Base-by-base conservation (phyloP, 2,113 vertebrate species). In the Erpornis zantholeuca region DNA sequence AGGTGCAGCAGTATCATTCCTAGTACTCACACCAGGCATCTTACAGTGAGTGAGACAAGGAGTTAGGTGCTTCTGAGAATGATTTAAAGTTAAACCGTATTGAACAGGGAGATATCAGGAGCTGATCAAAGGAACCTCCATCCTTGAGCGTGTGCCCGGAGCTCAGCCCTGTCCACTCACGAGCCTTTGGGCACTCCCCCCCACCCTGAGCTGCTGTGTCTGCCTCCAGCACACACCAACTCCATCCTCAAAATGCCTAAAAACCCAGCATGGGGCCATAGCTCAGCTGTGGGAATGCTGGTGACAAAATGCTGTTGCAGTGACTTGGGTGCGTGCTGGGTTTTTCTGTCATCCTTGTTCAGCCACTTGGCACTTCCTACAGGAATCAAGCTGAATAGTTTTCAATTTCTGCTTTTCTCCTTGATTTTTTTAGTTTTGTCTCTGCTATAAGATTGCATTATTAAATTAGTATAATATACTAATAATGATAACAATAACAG, bases 131-230 rank as follows among this genome's bases (percentile, higher is more conserved):
- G 44, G 44, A 52, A 71, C 4, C 57, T 56, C 31, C 4, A 12
- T 15, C 35, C 44, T 45, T 0, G 0, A 31, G 24, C 3, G 0
- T 0, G 2, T 17, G 19, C 53, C 27, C 1, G 31, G 53, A 53
- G 47, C 68, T 76, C 50, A 90, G 68, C 22, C 38, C 40, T 40
- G 28, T 11, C n/a, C 40, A 19, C 1, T 7, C 29, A 29, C 0
- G 1, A 61, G n/a, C 15, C 68, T 38, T 23, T 10, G 45, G 28
- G 50, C 53, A 2, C 24, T 10, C 6, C 28, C 31, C 11, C 33
- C 38, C 36, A 31, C 10, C 16, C 22, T 10, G 21, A 68, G 59
- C 54, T 49, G 45, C 47, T 60, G 22, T 4, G 5, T 12, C 53
- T 47, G 38, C 14, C 44, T 38, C 14, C 44, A 64, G 12, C 31